A percentile compares a stretch with the other conserved stretches of the same genome.
phyloP scores from a whole-genome alignment of 2,888 invertebrate species.

The Catocala nupta region DNA sequence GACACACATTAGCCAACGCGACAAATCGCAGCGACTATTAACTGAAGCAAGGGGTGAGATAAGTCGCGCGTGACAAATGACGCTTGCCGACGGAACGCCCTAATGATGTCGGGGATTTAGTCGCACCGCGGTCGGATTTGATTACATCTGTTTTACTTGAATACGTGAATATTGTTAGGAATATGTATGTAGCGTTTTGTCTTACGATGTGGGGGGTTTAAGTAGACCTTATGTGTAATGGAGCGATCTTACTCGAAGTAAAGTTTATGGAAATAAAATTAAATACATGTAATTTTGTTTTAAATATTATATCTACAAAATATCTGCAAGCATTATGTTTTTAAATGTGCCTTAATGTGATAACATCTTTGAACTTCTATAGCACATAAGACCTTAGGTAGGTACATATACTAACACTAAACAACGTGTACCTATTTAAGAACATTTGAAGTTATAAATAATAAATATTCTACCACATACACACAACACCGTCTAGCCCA shows the following conservation, averaged over 20 bases:
- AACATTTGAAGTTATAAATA: too few species aligned
- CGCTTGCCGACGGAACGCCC: constrained; percentile 40
- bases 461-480: too few species aligned
- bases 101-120: constrained; percentile 67
- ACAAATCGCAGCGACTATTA: constrained; percentile 68
- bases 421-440: too few species aligned
- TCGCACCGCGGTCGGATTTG: constrained; percentile 39
- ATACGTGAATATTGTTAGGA: constrained; percentile 26
- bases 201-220: background rate
- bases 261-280: background rate
- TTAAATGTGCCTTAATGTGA: too few species aligned
- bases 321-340: too few species aligned
- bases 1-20: constrained; percentile 51
- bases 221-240: background rate
- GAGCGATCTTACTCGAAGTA: background rate
- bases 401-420: too few species aligned
- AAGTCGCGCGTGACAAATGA: constrained; percentile 73
- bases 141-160: constrained; percentile 48
- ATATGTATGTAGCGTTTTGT: background rate
- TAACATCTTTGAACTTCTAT: too few species aligned
- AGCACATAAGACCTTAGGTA: too few species aligned
- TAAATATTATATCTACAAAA: too few species aligned
- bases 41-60: constrained; percentile 65
- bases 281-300: too few species aligned
- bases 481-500: too few species aligned